Conservation (phyloP, 2,113 vertebrate species). For the Muntiacus reevesi region DNA sequence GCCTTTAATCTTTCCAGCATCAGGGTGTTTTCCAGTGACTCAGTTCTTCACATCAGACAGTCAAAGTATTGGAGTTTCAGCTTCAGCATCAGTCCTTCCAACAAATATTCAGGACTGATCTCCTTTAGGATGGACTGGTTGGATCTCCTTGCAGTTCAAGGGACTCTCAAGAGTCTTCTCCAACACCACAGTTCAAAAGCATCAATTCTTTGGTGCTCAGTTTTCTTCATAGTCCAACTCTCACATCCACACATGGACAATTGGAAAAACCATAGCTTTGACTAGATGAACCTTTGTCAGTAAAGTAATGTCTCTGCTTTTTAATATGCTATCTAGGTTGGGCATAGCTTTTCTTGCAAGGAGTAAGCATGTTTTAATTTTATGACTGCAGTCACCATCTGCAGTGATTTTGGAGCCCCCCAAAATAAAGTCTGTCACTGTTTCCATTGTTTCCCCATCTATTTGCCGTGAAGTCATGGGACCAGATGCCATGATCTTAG, state of each 20-base stretch:
- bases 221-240: neutral
- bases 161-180: neutral
- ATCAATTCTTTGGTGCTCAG: neutral
- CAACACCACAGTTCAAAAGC: neutral
- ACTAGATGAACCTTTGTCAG: neutral
- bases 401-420: neutral
- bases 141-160: neutral
- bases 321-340: neutral
- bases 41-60: neutral
- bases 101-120: neutral
- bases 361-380: neutral
- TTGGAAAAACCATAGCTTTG: neutral
- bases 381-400: neutral
- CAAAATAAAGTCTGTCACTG: neutral
- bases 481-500: neutral
- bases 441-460: neutral
- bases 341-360: neutral
- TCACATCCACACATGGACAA: neutral
- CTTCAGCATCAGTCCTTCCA: neutral
- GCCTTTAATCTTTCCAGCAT: neutral
- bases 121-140: neutral
- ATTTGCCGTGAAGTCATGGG: neutral
- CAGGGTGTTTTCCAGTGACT: neutral
- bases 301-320: neutral
- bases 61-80: neutral